Base-by-base conservation (phyloP, 2,888 invertebrate species). In the Epistrophella euchroma region DNA sequence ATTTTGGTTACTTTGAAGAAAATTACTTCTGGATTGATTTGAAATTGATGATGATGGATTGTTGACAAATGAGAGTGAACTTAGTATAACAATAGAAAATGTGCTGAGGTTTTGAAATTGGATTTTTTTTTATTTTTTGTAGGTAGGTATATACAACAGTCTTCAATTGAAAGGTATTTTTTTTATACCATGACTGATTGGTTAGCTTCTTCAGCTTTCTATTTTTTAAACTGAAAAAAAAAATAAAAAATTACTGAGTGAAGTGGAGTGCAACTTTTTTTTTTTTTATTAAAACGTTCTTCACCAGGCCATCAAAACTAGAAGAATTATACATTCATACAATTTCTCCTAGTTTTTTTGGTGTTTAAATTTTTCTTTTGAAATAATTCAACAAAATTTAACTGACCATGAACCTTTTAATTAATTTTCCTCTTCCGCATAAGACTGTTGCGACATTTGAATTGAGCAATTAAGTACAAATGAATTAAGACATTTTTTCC, bases 31-130 rank as follows among this genome's bases (percentile, higher is more conserved):
- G n/a, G 45, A 32, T 55, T 64, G 52, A 64, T 74, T 64, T 56
- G 22, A 56, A 56, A 75, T 75, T 75, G 64, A 68, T 52, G 68
- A 68, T 37, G 68, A 68, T 52, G n/a, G 25, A 68, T 68, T 37
- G 52, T 25, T 52, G 15, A 52, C n/a, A 40, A 35, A 68, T 37
- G 37, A 37, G 37, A 9, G 10, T 11, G 52, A 68, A 17, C 1
- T n/a, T 32, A 32, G 32, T 32, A 35, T n/a, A 32, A 62, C 43
- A 28, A 64, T 11, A 28, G 28, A 45, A 68, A 52, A 68, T 52
- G n/a, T 35, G 22, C 9, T 35, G 35, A 32, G 10, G 9, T 68
- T 35, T 52, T 52, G 6, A 52, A 64, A 28, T 43, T 43, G 3
- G 25, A 52, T 10, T 5, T 9, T 10, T 22, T 22, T 15, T n/a